Base-by-base conservation (phyloP, 2,113 vertebrate species). In the Poicephalus gulielmi region DNA sequence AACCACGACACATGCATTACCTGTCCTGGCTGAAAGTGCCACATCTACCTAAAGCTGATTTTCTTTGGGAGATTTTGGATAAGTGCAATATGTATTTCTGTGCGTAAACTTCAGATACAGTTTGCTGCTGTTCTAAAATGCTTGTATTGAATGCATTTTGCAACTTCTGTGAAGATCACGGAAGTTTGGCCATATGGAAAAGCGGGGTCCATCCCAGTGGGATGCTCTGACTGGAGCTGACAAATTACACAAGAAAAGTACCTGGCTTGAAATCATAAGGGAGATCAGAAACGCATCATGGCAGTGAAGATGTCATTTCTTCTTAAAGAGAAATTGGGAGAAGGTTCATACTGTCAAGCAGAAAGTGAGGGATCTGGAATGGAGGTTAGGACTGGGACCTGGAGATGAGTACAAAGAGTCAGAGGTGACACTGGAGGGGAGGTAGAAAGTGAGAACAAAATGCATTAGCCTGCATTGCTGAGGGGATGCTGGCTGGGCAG, bases 131-230 rank as follows among this genome's bases (percentile, higher is more conserved):
- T 77, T 86, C 64, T 73, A 6, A 82, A 68, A 35, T 68, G 23
- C 20, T 89, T 35, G 18, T 11, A 2, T 22, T 15, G 30, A 41
- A 33, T 67, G 11, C n/a, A 17, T 77, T 71, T 88, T 33, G 22
- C n/a, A 31, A 19, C 60, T 73, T 77, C 46, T 82, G 0, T 82
- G 52, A 62, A 82, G 27, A 25, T 43, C 13, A 20, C 14, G 25
- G 28, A 62, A 62, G 15, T 63, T 17, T 68, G 28, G 46, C 33
- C 47, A 30, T 7, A 13, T 1, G 50, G 50, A 77, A 66, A 86
- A 41, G 57, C 1, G 3, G 3, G 13, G 9, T 80, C n/a, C 0
- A 0, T 69, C 27, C 33, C 8, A 1, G 52, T 13, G 16, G 24
- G 55, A n/a, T 77, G 13, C 12, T 47, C 22, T 69, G 9, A 33